Percentiles rank a stretch among this genome's conserved stretches.
phyloP scores from a whole-genome alignment of 2,113 vertebrate genomes.

The Falco punctatus region DNA sequence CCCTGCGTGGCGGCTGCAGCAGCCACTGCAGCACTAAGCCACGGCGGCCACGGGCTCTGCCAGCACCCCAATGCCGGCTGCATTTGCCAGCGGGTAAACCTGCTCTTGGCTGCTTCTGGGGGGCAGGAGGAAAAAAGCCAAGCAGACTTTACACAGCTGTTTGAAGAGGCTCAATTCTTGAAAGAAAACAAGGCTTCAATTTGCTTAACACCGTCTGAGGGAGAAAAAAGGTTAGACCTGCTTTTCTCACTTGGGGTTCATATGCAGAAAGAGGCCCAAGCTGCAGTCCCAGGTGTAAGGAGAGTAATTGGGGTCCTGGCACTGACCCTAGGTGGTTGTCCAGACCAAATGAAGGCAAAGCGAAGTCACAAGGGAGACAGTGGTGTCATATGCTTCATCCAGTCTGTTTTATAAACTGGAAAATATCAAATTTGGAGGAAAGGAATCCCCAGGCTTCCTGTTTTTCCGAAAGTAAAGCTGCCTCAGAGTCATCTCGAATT shows the following conservation, averaged over 20 bases:
- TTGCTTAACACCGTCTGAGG: not conserved
- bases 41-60: not conserved
- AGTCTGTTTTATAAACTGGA: not conserved
- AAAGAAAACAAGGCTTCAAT: not conserved
- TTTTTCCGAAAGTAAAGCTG: not conserved
- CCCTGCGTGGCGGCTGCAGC: not conserved
- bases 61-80: not conserved
- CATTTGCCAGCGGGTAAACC: not conserved
- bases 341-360: not conserved
- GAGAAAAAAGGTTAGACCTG: not conserved
- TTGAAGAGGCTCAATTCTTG: not conserved
- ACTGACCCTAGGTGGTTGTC: not conserved
- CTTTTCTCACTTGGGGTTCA: not conserved
- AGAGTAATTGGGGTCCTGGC: rapidly evolving
- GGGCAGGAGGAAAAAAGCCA: not conserved
- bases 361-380: not conserved
- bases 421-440: not conserved
- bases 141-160: not conserved
- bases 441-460: conserved; percentile 54
- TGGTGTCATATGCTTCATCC: not conserved
- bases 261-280: not conserved
- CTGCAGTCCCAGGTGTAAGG: rapidly evolving
- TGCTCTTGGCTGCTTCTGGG: not conserved
- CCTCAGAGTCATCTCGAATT: conserved; percentile 3
- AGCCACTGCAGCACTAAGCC: not conserved